Evolutionary conservation across 2,113 vertebrate species (phyloP), one percentile per base, ranked within the genome.

Genomic region (Noctilio leporinus): DNA sequence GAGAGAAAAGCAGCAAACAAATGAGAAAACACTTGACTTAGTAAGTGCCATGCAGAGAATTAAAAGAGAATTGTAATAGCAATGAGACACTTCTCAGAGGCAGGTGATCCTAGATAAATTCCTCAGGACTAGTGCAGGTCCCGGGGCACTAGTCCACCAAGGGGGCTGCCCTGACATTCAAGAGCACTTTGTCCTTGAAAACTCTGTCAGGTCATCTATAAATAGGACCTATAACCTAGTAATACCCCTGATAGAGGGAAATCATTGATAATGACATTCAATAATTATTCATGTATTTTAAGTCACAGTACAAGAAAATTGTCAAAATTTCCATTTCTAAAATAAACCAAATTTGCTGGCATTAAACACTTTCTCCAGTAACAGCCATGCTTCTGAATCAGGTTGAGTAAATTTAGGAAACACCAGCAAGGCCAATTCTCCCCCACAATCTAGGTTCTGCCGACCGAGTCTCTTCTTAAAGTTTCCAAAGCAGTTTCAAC

Each of bases 251-350:
- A 82, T 0, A 67, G 28, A 82, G 20, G 14, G 43, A 86, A 75
- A 92, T 24, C 20, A 91, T n/a, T 94, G 43, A 86, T 82, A 69
- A 64, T 8, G 26, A 53, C 62, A 35, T 55, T 95, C 55, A 82
- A 38, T 8, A 72, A 20, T 93, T 91, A 51, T 14, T 35, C 40
- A 9, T 65, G 28, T 76, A 35, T 91, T 89, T 85, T 77, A 86
- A 86, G 77, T 81, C 20, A 87, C 8, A 76, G 19, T 77, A 45
- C 81, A 89, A 83, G 43, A 76, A 95, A 91, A 85, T 88, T 95
- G n/a, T 57, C 67, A 95, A 33, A 94, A 84, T 6, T 65, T 7
- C 33, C 91, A 53, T 30, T 81, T 67, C 49, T 82, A 89, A 92
- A 96, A 82, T 82, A 93, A 93, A 65, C 40, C 62, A 94, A 62